Base-by-base conservation (phyloP, 2,113 vertebrate species). In the Lagenorhynchus albirostris region DNA sequence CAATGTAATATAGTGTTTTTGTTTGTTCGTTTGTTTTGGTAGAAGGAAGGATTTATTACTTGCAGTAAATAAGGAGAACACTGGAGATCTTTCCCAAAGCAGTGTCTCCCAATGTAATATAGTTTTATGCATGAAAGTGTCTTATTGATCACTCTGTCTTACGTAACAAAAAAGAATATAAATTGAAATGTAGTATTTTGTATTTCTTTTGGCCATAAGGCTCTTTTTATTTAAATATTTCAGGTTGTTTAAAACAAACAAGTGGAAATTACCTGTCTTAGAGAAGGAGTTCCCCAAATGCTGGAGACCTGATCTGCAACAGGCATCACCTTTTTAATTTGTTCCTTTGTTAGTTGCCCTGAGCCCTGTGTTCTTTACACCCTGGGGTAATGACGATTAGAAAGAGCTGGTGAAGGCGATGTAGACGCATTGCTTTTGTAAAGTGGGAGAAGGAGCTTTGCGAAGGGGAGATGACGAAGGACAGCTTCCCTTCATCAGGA, bases 211-310 rank as follows among this genome's bases (percentile, higher is more conserved):
- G 38, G 47, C 47, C 44, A 41, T 26, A 77, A 58, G 38, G 0
- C 62, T 91, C 63, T 96, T 86, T 26, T 26, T 89, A 67, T 88
- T 33, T 90, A 60, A 91, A 60, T 36, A 55, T 89, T 89, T 87
- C 38, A 9, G 65, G 55, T 77, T 71, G 65, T 77, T 44, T 70
- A 50, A 70, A 86, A 85, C 80, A 73, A 83, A 86, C 21, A 97
- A 94, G 60, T 73, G 26, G 44, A 85, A 82, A 86, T 81, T 82
- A 36, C 47, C 77, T 67, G 50, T 79, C 2, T 55, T 84, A 68
- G 26, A 83, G 55, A 87, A 93, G 58, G 58, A 88, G 8, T 84
- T 84, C 74, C n/a, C 60, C 36, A 77, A 33, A 25, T 50, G 14
- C 14, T 77, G 29, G 26, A 77, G 68, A 33, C 70, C 67, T 44